These are phyloP conservation scores for Cantharis rustica DNA, from an alignment of 2,888 invertebrate genomes.

Conservation along the genomic window DNA sequence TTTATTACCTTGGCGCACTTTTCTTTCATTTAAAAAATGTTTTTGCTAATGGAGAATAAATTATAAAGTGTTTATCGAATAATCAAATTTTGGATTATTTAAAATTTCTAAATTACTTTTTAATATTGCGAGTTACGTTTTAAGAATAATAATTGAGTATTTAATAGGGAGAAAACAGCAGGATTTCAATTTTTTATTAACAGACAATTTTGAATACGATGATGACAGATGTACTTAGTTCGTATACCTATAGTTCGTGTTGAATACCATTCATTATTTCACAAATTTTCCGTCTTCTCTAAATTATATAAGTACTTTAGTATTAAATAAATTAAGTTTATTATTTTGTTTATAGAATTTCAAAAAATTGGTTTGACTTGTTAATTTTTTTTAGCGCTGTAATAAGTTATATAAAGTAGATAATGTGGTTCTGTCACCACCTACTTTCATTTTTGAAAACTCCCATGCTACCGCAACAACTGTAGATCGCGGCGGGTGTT, in stretches of 20 bases:
- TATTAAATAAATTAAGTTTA: not conserved
- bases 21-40: not conserved
- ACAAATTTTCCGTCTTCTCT: not conserved
- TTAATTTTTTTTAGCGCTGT: not conserved
- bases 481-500: constrained; percentile 37
- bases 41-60: not conserved
- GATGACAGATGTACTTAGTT: not conserved
- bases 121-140: not conserved
- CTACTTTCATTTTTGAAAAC: constrained; percentile 16
- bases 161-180: not conserved
- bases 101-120: constrained; percentile 1
- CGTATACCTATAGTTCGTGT: not conserved
- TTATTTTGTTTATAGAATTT: not conserved
- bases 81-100: not conserved
- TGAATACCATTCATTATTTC: not conserved
- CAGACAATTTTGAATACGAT: not conserved
- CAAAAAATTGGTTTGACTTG: not conserved
- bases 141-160: not conserved
- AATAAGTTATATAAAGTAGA: not conserved
- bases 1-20: not conserved
- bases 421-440: not conserved
- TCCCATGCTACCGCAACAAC: constrained; percentile 31
- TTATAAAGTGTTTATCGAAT: not conserved
- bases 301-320: not conserved
- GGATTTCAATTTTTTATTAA: constrained; percentile 1